phyloP scores from a whole-genome alignment of 2,113 vertebrate genomes.

The Martes martes region DNA sequence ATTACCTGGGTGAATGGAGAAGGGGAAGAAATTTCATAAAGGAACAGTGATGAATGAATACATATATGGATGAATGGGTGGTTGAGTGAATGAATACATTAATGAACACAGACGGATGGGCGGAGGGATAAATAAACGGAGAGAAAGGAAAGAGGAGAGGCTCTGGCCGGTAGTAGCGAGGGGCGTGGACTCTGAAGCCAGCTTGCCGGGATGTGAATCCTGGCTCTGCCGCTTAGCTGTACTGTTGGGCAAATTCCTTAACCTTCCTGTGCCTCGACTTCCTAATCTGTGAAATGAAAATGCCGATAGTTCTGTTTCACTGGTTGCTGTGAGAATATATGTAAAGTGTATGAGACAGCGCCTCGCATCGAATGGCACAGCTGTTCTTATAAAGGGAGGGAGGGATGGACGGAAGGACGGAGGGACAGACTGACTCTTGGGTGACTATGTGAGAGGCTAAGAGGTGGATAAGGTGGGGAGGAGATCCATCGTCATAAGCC shows the following conservation, averaged over 20 bases:
- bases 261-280: not conserved
- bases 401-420: not conserved
- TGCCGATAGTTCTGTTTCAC: not conserved
- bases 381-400: not conserved
- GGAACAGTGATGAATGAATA: constrained; percentile 33
- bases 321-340: not conserved
- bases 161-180: accelerated
- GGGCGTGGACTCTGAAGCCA: not conserved
- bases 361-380: not conserved
- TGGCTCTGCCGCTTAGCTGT: not conserved
- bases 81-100: not conserved
- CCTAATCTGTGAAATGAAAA: not conserved
- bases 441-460: not conserved
- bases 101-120: not conserved
- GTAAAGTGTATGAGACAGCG: not conserved
- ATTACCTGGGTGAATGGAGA: constrained; percentile 29
- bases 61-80: not conserved
- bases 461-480: not conserved
- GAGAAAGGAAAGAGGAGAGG: not conserved
- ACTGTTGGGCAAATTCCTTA: not conserved
- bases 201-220: not conserved
- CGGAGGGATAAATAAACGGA: not conserved
- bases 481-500: not conserved
- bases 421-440: not conserved
- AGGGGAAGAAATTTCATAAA: not conserved